phyloP scores from a whole-genome alignment of 2,113 vertebrate species.

The Anthoscopus minutus region DNA sequence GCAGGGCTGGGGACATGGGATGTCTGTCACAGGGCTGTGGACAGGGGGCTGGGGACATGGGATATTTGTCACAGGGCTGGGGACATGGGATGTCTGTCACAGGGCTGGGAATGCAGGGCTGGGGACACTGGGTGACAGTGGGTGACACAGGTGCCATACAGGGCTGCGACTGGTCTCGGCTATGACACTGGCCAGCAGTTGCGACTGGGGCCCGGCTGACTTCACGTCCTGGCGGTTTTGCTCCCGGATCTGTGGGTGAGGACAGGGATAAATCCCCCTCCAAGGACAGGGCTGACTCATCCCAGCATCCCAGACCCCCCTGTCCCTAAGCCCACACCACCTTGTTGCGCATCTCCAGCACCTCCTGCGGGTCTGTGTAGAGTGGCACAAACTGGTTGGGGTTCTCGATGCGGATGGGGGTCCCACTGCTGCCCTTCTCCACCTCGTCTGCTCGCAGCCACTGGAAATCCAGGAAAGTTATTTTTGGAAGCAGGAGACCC shows the following conservation, averaged over 20 bases:
- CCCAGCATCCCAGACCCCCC: neutral
- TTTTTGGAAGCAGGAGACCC: neutral
- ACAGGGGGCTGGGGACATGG: neutral
- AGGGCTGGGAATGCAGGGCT: neutral
- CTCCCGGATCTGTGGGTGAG: conserved; percentile 80
- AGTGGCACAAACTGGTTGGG: conserved; percentile 97
- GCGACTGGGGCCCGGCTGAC: conserved; percentile 92
- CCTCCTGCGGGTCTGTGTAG: conserved; percentile 94
- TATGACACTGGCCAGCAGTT: conserved; percentile 88
- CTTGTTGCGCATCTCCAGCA: conserved; percentile 97
- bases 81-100: neutral
- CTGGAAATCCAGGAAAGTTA: neutral
- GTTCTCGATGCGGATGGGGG: conserved; percentile 90
- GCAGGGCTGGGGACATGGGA: too few species aligned
- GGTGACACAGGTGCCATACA: conserved; percentile 58
- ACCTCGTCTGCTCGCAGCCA: conserved; percentile 91
- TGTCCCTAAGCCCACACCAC: conserved; percentile 31
- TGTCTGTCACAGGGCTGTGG: too few species aligned
- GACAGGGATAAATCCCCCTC: neutral
- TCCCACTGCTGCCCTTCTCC: conserved; percentile 84
- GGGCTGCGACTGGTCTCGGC: conserved; percentile 85
- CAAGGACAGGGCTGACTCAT: neutral
- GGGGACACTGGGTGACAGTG: too few species aligned
- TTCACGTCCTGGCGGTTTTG: conserved; percentile 96
- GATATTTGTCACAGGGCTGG: too few species aligned